Evolutionary conservation across 2,113 vertebrate genomes (phyloP), one percentile per base, ranked within the genome.

Genomic region (Salvelinus namaycush): DNA sequence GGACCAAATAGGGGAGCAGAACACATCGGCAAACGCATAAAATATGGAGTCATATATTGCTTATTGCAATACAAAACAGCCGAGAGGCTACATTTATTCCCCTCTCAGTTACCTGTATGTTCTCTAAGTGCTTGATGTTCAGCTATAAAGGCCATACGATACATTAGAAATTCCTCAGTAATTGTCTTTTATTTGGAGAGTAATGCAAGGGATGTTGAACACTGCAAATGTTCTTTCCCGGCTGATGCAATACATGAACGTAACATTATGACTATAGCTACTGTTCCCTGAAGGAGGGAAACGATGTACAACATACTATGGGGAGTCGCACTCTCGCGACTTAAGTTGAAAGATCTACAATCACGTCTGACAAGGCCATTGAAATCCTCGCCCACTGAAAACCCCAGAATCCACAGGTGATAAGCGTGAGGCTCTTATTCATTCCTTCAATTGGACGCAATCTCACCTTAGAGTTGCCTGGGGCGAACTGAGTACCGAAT

Each of bases 21-120:
- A 49, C 76, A 77, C 54, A 71, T 77, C 2, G 48, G 72, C 72
- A 76, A 76, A 75, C 79, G 49, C 54, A 71, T 76, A 62, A 77
- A 18, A 78, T 67, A 66, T 64, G 83, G 16, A 69, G 29, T 34
- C 20, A n/a, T 69, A 39, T 29, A 67, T 27, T 31, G 65, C 27
- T 16, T 16, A 67, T 18, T 18, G 13, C 27, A 13, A 67, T 26
- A 31, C 4, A 12, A 24, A 66, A 39, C 8, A 9, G 39, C 39
- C 39, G 8, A 44, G 39, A 44, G 39, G 39, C 39, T 44, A 12
- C 39, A 44, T 44, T 26, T 26, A 16, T 67, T 13, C 14, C 16
- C 14, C 27, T 31, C 27, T 24, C 14, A 14, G 13, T 57, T 57
- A 20, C 54, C 20, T 20, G 1, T 67, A 29, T 24, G 65, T 8